phyloP scores from a whole-genome alignment of 2,113 vertebrate genomes.

The Onychorhynchus coronatus region DNA sequence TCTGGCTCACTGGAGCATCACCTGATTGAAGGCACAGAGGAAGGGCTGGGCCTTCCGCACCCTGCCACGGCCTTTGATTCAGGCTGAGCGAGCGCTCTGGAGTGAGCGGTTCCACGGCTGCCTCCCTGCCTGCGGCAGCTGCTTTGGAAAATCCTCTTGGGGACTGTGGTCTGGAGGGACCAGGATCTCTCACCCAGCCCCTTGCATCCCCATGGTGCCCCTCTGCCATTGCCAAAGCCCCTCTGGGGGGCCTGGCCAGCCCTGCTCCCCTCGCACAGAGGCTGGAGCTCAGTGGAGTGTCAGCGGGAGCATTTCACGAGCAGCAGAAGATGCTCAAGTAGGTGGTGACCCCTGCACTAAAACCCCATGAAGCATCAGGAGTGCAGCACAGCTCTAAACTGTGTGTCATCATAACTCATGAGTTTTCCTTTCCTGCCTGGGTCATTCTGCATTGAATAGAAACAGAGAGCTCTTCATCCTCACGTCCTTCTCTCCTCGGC shows the following conservation, averaged over 20 bases:
- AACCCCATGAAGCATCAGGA: neutral
- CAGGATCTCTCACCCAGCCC: neutral
- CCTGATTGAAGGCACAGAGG: neutral
- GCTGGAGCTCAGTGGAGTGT: rapidly evolving
- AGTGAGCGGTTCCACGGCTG: neutral
- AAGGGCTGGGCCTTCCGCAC: neutral
- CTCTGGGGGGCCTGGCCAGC: neutral
- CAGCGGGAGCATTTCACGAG: neutral
- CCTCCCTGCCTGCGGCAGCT: neutral
- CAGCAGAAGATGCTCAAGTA: neutral
- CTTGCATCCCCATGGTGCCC: neutral
- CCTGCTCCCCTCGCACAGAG: neutral
- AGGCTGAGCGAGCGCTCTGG: rapidly evolving
- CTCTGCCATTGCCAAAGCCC: neutral
- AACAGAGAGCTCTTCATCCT: neutral
- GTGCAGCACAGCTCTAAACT: neutral
- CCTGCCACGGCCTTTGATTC: neutral
- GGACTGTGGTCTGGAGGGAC: neutral
- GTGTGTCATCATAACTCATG: neutral
- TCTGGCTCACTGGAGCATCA: conserved; percentile 36
- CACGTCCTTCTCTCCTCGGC: neutral
- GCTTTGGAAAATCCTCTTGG: neutral
- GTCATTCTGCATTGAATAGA: neutral
- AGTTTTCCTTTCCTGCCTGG: neutral
- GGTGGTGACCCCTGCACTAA: neutral